Percentiles rank a stretch among this genome's conserved stretches.
phyloP scores from a whole-genome alignment of 2,113 vertebrate genomes.

The Cygnus buccinator region DNA sequence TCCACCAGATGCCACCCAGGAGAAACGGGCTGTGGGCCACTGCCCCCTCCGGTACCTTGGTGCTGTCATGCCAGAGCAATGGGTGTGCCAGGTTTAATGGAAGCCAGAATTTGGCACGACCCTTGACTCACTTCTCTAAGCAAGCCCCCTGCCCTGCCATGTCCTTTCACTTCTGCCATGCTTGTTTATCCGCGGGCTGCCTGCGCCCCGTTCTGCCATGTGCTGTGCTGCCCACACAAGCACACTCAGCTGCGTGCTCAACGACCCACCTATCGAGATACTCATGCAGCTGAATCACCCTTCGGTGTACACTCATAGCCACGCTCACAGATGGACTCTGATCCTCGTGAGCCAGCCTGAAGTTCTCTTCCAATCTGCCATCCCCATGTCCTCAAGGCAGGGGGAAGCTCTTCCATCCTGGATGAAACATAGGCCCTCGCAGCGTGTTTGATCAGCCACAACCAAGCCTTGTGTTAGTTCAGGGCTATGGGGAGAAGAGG shows the following conservation, averaged over 20 bases:
- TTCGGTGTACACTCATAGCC: conserved; percentile 20
- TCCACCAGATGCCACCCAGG: background rate
- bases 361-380: conserved; percentile 30
- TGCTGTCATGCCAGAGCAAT: background rate
- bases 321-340: conserved; percentile 11
- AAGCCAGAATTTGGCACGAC: background rate
- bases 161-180: conserved; percentile 49
- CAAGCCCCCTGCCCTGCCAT: background rate
- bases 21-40: background rate
- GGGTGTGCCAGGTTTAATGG: background rate
- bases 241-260: conserved; percentile 26
- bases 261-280: conserved; percentile 40
- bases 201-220: conserved; percentile 37
- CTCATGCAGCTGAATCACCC: conserved; percentile 42
- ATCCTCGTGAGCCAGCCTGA: background rate
- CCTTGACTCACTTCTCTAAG: background rate
- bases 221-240: conserved; percentile 44
- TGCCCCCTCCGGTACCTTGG: background rate
- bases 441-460: background rate
- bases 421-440: background rate
- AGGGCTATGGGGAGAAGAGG: background rate
- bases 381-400: background rate
- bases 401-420: background rate
- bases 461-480: background rate
- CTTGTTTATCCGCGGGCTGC: conserved; percentile 8